Evolutionary conservation across 2,113 vertebrate genomes (phyloP).

Genomic region (Forbesichthys papilliferus): DNA sequence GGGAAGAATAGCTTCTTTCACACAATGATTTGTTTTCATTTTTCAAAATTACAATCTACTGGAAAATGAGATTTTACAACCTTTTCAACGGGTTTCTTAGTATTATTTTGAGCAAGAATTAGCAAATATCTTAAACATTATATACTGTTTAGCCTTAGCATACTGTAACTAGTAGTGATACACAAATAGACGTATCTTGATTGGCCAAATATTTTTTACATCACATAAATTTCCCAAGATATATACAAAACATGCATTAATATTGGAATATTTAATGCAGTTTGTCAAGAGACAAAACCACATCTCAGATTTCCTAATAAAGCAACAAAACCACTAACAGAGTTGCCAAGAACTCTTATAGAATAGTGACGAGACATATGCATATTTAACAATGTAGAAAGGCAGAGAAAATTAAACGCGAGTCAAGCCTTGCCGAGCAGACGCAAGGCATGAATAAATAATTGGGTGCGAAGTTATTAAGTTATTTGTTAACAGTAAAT

Average conservation of each 20-base stretch:
- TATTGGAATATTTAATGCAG: slow-evolving; percentile 27
- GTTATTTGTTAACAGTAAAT: slow-evolving; percentile 82
- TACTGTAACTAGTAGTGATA: background rate
- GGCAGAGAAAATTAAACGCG: slow-evolving; percentile 63
- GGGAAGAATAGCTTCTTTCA: too few species aligned
- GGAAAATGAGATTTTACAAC: too few species aligned
- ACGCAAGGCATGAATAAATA: slow-evolving; percentile 70
- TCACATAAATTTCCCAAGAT: background rate
- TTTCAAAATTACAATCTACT: too few species aligned
- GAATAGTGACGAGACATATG: slow-evolving; percentile 58
- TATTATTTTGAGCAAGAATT: too few species aligned
- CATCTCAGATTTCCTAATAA: slow-evolving; percentile 34
- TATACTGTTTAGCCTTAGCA: background rate
- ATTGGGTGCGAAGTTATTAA: slow-evolving; percentile 71
- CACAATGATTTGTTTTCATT: too few species aligned
- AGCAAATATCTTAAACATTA: too few species aligned
- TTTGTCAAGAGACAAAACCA: slow-evolving; percentile 35
- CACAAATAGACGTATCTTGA: too few species aligned
- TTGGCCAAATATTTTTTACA: too few species aligned
- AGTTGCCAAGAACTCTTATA: slow-evolving; percentile 46
- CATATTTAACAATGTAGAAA: slow-evolving; percentile 72
- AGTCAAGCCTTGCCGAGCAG: slow-evolving; percentile 55
- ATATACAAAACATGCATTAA: slow-evolving; percentile 34
- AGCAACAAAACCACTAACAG: slow-evolving; percentile 33
- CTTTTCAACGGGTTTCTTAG: too few species aligned